Percentiles rank a stretch among this genome's conserved stretches.
Conservation (phyloP, 2,797 vertebrate species). For the Betta splendens region DNA sequence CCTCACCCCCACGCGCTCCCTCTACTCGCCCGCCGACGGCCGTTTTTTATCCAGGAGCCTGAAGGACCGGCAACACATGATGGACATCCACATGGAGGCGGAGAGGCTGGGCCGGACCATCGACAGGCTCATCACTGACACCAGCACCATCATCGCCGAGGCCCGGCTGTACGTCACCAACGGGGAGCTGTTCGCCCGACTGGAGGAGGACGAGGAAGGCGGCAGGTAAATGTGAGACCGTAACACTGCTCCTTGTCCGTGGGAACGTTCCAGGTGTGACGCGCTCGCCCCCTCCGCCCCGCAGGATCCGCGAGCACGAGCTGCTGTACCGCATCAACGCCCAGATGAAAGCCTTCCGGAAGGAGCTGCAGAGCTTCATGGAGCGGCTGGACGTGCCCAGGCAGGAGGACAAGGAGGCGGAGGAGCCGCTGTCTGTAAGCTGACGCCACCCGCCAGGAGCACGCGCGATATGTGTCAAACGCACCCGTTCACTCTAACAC, state of each 20-base stretch:
- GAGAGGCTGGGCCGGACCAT: slow-evolving; percentile 96
- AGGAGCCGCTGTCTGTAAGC: slow-evolving; percentile 92
- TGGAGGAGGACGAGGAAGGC: slow-evolving; percentile 96
- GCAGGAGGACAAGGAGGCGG: slow-evolving; percentile 88
- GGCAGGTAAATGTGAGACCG: slow-evolving; percentile 72
- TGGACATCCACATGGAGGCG: slow-evolving; percentile 95
- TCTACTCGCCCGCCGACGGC: slow-evolving; percentile 87
- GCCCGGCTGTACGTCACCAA: slow-evolving; percentile 93
- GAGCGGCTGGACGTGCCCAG: slow-evolving; percentile 96
- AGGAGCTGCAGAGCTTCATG: slow-evolving; percentile 97
- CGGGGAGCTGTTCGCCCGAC: slow-evolving; percentile 92
- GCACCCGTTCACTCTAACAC: slow-evolving; percentile 24
- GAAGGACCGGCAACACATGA: slow-evolving; percentile 97
- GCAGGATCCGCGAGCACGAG: slow-evolving; percentile 94
- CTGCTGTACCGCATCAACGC: slow-evolving; percentile 97
- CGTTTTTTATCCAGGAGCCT: slow-evolving; percentile 93
- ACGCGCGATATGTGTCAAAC: neutral
- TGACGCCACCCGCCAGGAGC: no score
- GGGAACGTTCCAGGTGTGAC: neutral
- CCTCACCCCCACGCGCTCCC: slow-evolving; percentile 93
- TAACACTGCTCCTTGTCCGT: neutral
- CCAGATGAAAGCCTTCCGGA: slow-evolving; percentile 98
- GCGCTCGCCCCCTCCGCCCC: slow-evolving; percentile 1
- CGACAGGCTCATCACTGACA: slow-evolving; percentile 95
- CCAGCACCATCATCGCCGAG: slow-evolving; percentile 96